Percentiles rank a stretch among this genome's conserved stretches.
Conservation (phyloP, 1,140 invertebrate genomes). For the Diuraphis noxia region DNA sequence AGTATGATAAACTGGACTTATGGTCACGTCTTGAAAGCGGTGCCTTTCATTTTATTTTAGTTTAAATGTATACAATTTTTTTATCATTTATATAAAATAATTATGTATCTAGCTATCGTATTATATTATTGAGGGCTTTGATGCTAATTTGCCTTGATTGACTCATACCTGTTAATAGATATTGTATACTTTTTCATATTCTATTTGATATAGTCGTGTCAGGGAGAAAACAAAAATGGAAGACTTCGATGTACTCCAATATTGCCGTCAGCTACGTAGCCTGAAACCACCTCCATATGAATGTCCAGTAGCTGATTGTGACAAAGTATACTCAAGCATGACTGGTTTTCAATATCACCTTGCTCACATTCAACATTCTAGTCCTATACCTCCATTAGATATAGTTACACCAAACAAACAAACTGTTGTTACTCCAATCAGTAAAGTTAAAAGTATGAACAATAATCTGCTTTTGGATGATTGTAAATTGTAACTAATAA, state of each 20-base stretch:
- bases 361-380: conserved; percentile 79
- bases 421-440: conserved; percentile 11
- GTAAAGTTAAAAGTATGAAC: conserved; percentile 41
- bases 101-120: no score
- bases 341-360: conserved; percentile 84
- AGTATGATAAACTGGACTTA: no score
- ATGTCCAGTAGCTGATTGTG: conserved; percentile 81
- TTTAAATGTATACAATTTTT: not conserved
- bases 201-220: not conserved
- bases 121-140: not conserved
- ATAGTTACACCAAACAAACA: conserved; percentile 5
- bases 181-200: not conserved
- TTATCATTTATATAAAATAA: not conserved
- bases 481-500: not conserved
- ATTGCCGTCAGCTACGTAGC: conserved; percentile 77
- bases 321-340: conserved; percentile 82
- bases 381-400: conserved; percentile 59
- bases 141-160: not conserved
- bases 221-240: not conserved
- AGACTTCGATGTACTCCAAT: conserved; percentile 82
- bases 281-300: conserved; percentile 80
- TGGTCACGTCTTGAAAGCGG: no score
- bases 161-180: not conserved
- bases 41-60: no score
- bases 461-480: not conserved